These are phyloP conservation scores for Cydia amplana DNA, from an alignment of 1,140 invertebrate species.

Conservation along the genomic window DNA sequence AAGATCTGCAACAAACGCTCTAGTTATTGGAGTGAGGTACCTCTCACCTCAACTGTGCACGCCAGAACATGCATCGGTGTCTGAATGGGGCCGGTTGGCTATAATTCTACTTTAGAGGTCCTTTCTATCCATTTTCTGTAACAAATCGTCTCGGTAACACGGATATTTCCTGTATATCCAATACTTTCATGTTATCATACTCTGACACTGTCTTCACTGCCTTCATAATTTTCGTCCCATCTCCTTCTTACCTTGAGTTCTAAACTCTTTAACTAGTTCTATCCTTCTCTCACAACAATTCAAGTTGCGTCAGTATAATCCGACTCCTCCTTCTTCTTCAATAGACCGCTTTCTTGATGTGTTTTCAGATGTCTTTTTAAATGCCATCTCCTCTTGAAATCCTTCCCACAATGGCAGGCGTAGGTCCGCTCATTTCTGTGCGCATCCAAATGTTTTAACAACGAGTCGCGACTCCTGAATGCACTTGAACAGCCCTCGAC, in stretches of 20 bases:
- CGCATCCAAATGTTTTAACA: conserved; percentile 56
- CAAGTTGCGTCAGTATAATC: not conserved
- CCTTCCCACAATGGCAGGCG: conserved; percentile 79
- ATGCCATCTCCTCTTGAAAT: conserved; percentile 62
- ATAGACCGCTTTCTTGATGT: conserved; percentile 39
- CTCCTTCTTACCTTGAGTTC: not conserved
- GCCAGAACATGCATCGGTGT: conserved; percentile 10
- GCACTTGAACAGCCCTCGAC: conserved; percentile 78
- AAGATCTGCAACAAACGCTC: conserved; percentile 67
- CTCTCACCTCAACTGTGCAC: not conserved
- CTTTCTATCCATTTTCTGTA: too few relatives aligned
- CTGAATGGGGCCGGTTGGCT: not conserved
- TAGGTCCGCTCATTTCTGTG: conserved; percentile 67
- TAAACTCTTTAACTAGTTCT: not conserved
- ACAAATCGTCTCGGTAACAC: too few relatives aligned
- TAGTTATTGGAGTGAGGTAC: conserved; percentile 37
- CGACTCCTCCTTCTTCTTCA: not conserved
- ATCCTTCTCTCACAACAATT: conserved; percentile 28
- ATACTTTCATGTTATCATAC: too few relatives aligned
- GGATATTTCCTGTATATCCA: too few relatives aligned
- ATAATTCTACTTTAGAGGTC: not conserved
- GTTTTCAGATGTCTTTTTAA: conserved; percentile 59
- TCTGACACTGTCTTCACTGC: too few relatives aligned
- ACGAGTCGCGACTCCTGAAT: conserved; percentile 60
- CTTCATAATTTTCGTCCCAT: not conserved